A percentile compares a stretch with the other conserved stretches of the same genome.
Evolutionary conservation across 2,113 vertebrate species (phyloP).

Genomic region (Anguilla japonica): DNA sequence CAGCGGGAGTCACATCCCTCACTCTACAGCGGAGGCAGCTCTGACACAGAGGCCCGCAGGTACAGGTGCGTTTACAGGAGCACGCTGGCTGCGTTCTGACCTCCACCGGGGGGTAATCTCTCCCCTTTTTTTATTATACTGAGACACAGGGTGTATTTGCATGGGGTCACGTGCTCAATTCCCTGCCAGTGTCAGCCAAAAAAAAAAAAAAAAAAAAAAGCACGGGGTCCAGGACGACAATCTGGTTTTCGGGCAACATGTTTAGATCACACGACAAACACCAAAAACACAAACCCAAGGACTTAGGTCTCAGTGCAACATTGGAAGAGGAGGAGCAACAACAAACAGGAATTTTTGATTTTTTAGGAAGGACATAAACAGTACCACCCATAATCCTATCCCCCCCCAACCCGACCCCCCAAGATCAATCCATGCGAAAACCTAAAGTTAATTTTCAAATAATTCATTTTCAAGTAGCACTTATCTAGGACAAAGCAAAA

Average conservation of each 20-base stretch:
- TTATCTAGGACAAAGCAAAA: not conserved
- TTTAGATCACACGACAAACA: not conserved
- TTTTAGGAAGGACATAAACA: no score
- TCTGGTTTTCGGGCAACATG: not conserved
- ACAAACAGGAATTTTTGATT: no score
- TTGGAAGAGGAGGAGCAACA: no score
- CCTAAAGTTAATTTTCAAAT: no score
- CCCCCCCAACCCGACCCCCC: no score
- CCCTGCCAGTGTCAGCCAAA: not conserved
- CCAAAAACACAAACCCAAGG: not conserved
- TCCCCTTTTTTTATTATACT: not conserved
- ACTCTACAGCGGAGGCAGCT: not conserved
- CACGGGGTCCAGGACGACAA: not conserved
- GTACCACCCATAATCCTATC: no score
- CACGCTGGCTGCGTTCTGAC: not conserved
- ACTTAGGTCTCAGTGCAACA: no score
- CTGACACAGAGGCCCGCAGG: not conserved
- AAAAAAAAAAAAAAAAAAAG: not conserved
- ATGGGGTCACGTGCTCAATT: not conserved
- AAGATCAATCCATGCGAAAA: no score
- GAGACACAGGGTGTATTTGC: not conserved
- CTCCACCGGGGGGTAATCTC: not conserved
- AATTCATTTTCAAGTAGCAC: no score
- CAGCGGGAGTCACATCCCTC: not conserved
- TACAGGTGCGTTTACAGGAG: not conserved